These are phyloP conservation scores for Artemia sinica DNA, from an alignment of 2,888 invertebrate genomes.

Conservation along the genomic window DNA sequence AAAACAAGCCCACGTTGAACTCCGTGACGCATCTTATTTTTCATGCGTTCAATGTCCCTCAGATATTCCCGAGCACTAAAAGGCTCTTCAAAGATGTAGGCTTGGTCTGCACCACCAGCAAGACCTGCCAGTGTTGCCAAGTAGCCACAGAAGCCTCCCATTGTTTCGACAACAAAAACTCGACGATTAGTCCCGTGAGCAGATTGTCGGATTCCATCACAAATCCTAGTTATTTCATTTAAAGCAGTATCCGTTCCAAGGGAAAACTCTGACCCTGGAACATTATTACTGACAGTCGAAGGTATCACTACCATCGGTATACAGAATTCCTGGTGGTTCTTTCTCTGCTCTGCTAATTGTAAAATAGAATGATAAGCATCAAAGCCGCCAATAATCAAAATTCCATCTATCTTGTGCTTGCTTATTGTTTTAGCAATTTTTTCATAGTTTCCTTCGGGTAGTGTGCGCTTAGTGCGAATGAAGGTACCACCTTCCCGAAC, in stretches of 20 bases:
- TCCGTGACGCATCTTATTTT: slow-evolving; percentile 87
- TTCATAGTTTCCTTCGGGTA: slow-evolving; percentile 45
- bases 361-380: slow-evolving; percentile 78
- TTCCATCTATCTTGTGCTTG: slow-evolving; percentile 69
- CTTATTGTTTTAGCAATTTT: slow-evolving; percentile 68
- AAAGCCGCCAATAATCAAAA: slow-evolving; percentile 88
- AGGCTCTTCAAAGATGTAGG: slow-evolving; percentile 92
- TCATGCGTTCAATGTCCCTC: slow-evolving; percentile 83
- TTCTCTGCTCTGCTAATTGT: slow-evolving; percentile 53
- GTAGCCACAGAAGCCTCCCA: slow-evolving; percentile 98
- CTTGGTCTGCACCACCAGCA: slow-evolving; percentile 96
- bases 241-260: slow-evolving; percentile 91
- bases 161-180: slow-evolving; percentile 94
- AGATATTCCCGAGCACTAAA: slow-evolving; percentile 83
- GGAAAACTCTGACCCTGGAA: slow-evolving; percentile 94
- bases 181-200: slow-evolving; percentile 96
- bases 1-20: slow-evolving; percentile 84
- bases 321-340: slow-evolving; percentile 60
- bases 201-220: slow-evolving; percentile 90
- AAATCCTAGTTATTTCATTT: slow-evolving; percentile 91
- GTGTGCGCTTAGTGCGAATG: slow-evolving; percentile 83
- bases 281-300: slow-evolving; percentile 95
- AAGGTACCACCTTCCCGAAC: slow-evolving; percentile 88
- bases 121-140: slow-evolving; percentile 85
- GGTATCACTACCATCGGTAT: slow-evolving; percentile 91